These are phyloP conservation scores for Meiosimyza platycephala DNA, from an alignment of 2,888 invertebrate species.

Conservation along the genomic window DNA sequence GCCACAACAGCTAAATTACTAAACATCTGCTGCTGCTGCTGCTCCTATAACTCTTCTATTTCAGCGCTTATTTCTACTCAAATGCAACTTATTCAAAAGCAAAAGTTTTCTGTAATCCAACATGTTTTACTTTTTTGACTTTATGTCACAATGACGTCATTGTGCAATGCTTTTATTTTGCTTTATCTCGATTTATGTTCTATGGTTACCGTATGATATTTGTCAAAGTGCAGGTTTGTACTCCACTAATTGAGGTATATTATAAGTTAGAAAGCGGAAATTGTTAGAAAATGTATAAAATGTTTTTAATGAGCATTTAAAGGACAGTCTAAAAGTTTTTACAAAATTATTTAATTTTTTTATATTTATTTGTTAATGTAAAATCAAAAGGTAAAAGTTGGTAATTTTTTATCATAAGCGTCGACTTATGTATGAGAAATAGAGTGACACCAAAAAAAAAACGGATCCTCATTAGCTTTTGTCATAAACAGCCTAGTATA, in stretches of 20 bases:
- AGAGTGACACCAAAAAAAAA: too few species aligned
- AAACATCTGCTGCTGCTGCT: neutral
- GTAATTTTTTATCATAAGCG: too few species aligned
- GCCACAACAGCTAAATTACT: too few species aligned
- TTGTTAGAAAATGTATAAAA: constrained; percentile 27
- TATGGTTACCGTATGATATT: neutral
- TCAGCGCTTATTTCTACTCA: neutral
- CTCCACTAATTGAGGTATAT: constrained; percentile 26
- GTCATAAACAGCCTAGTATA: too few species aligned
- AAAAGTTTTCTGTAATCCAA: constrained; percentile 12
- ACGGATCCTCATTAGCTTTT: too few species aligned
- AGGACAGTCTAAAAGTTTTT: neutral
- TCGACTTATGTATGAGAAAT: too few species aligned
- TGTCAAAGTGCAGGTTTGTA: neutral
- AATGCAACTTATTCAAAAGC: constrained; percentile 13
- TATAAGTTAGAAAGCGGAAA: constrained; percentile 33
- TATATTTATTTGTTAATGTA: too few species aligned
- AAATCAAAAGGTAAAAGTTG: too few species aligned
- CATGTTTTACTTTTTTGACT: constrained; percentile 21
- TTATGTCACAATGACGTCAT: constrained; percentile 7
- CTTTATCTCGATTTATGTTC: neutral
- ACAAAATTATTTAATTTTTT: too few species aligned
- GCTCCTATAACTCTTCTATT: neutral
- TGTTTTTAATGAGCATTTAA: constrained; percentile 33
- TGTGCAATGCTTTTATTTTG: neutral